phyloP scores from a whole-genome alignment of 2,113 vertebrate genomes.

The Sorex fumeus region DNA sequence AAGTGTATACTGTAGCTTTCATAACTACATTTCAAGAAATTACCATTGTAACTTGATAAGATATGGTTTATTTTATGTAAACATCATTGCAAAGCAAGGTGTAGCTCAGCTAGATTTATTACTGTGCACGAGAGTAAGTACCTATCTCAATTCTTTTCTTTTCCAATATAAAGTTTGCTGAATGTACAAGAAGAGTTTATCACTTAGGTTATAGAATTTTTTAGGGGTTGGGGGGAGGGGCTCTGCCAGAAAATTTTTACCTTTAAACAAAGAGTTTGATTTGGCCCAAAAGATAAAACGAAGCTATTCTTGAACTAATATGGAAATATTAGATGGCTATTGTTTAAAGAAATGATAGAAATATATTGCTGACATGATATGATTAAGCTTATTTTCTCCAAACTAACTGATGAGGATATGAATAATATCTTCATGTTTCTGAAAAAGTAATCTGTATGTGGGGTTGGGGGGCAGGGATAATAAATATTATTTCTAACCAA shows the following conservation, averaged over 20 bases:
- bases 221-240: conserved; percentile 73
- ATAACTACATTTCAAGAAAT: conserved; percentile 51
- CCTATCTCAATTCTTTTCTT: conserved; percentile 64
- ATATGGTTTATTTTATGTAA: conserved; percentile 65
- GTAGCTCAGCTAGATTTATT: conserved; percentile 77
- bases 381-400: conserved; percentile 78
- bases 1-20: conserved; percentile 46
- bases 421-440: conserved; percentile 65
- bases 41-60: conserved; percentile 72
- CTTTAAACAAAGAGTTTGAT: conserved; percentile 43
- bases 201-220: conserved; percentile 76
- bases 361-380: conserved; percentile 51
- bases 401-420: conserved; percentile 66
- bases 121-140: conserved; percentile 61
- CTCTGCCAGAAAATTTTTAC: conserved; percentile 47
- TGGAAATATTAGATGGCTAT: conserved; percentile 64
- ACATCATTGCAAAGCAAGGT: conserved; percentile 62
- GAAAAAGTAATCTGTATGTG: conserved; percentile 68
- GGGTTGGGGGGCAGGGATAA: conserved; percentile 44
- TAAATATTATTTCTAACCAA: conserved; percentile 78
- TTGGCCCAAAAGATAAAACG: conserved; percentile 61
- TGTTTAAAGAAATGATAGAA: conserved; percentile 41
- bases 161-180: conserved; percentile 81
- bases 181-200: conserved; percentile 79
- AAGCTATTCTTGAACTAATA: conserved; percentile 62